phyloP scores from a whole-genome alignment of 1,140 invertebrate species.

The Halictus rubicundus region DNA sequence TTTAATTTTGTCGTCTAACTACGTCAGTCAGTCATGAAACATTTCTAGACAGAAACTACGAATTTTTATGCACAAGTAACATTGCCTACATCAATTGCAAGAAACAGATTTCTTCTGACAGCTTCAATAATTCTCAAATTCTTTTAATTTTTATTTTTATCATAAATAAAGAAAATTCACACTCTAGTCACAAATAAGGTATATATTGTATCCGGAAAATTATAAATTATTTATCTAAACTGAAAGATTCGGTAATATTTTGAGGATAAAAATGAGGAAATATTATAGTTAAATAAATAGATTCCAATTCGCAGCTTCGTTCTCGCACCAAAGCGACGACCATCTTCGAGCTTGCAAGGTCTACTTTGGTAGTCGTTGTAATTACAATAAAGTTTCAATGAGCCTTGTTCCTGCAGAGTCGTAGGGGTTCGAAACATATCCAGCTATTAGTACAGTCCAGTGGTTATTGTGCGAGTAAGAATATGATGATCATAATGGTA shows the following conservation, averaged over 20 bases:
- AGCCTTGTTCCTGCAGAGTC: background rate
- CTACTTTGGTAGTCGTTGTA: background rate
- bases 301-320: background rate
- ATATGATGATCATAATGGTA: conserved; percentile 20
- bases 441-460: conserved; percentile 8
- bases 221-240: no score
- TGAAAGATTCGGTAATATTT: no score
- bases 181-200: no score
- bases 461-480: conserved; percentile 8
- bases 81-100: no score
- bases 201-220: no score
- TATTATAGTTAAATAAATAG: background rate
- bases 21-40: conserved; percentile 11
- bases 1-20: conserved; percentile 32
- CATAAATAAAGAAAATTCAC: no score
- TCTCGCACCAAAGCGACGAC: background rate
- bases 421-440: conserved; percentile 4
- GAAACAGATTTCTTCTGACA: no score
- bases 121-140: no score
- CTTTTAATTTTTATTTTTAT: no score
- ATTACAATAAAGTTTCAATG: conserved; percentile 24
- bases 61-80: background rate
- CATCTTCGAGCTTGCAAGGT: background rate
- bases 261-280: background rate
- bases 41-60: background rate